Base-by-base conservation (phyloP, 23 tunicate genomes). In the Styela plicata region DNA sequence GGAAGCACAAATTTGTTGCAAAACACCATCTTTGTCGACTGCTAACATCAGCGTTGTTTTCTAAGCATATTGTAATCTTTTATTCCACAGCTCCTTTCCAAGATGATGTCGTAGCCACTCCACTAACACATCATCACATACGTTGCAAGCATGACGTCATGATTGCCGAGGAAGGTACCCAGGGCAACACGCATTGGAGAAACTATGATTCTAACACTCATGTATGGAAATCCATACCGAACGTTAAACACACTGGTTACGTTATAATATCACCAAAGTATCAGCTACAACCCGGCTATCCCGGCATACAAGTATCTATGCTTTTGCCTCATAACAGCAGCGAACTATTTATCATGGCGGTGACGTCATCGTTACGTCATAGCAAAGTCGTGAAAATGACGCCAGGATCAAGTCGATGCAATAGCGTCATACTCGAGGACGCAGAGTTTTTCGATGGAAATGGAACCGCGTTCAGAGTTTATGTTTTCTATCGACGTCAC, bases 401-500 rank as follows among this genome's bases (percentile, higher is more conserved):
- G 10, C 27, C 81, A 17, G 66, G 67, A 18, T 23, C 65, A 10
- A 25, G 31, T 10, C 36, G 29, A 29, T 76, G 81, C 66, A 29
- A 76, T 26, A 76, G 81, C 66, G 66, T 76, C 21, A 57, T 44
- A 1, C 36, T 76, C 53, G 81, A 76, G 19, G 81, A 76, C 66
- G 23, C 22, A 5, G 64, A 44, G 2, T 76, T 76, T 57, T 76
- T 76, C 65, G 29, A 23, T 20, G 64, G 66, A 21, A 44, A 76
- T 0, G 81, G 37, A 13, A 23, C 33, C 17, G 27, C 27, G 18
- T 76, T 76, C 66, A 53, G 81, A 44, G 31, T 76, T 2, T 53
- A 76, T 31, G 31, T 76, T 37, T 76, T n/a, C 44, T 76, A 44
- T 2, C n/a, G 23, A 1, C 36, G 81, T 24, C 66, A 44, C 29